Percentiles rank a stretch among this genome's conserved stretches.
These are phyloP conservation scores for Dendrolimus pini DNA, from an alignment of 2,888 invertebrate genomes.

Conservation along the genomic window DNA sequence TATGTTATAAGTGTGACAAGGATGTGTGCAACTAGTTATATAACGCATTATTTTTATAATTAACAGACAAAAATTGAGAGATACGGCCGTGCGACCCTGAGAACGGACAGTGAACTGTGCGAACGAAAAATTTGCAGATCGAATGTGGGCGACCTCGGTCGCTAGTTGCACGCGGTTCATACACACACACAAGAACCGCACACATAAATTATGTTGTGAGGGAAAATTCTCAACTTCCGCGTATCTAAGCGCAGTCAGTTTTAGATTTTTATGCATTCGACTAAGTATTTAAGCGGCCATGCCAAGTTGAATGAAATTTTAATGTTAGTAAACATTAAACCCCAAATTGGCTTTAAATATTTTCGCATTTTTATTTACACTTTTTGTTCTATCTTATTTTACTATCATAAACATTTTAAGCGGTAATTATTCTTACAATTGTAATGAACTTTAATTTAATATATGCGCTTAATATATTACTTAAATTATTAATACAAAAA, in stretches of 20 bases:
- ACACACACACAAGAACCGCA: slow-evolving; percentile 30
- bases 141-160: slow-evolving; percentile 75
- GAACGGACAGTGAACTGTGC: slow-evolving; percentile 64
- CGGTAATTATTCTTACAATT: no score
- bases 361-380: no score
- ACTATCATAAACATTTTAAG: no score
- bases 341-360: no score
- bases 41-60: slow-evolving; percentile 77
- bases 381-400: no score
- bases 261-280: neutral
- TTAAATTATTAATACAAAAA: no score
- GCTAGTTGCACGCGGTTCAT: slow-evolving; percentile 59
- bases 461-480: no score
- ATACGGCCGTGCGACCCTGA: slow-evolving; percentile 70
- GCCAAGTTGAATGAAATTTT: no score
- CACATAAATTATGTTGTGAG: slow-evolving; percentile 19
- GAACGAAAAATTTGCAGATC: slow-evolving; percentile 74
- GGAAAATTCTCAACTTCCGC: slow-evolving; percentile 67
- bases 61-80: slow-evolving; percentile 76
- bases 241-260: slow-evolving; percentile 14
- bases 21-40: slow-evolving; percentile 53
- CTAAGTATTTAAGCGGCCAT: neutral
- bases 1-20: slow-evolving; percentile 26
- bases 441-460: no score
- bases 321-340: no score